Evolutionary conservation across 1,140 invertebrate genomes (phyloP).

Genomic region (Anastrepha ludens): DNA sequence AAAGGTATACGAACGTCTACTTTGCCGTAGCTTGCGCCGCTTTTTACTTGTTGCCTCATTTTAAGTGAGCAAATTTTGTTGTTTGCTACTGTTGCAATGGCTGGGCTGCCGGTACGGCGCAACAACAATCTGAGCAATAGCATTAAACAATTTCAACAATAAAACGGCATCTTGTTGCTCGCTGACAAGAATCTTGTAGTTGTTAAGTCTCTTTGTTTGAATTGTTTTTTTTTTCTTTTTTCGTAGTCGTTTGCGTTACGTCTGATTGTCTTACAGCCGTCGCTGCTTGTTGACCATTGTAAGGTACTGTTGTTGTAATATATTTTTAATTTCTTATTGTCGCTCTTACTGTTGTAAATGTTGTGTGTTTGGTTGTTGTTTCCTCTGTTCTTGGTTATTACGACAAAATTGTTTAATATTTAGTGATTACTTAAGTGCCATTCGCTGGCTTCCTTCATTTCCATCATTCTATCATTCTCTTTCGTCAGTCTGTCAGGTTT

Average conservation of each 20-base stretch:
- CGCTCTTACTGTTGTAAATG: neutral
- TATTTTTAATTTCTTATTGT: neutral
- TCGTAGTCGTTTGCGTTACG: neutral
- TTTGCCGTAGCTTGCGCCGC: neutral
- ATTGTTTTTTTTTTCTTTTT: neutral
- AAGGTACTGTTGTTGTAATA: neutral
- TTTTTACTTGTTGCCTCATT: constrained; percentile 11
- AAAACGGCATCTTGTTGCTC: constrained; percentile 32
- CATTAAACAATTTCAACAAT: constrained; percentile 41
- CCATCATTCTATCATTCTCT: neutral
- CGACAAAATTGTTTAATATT: constrained; percentile 47
- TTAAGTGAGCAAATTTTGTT: constrained; percentile 10
- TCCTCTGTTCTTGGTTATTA: neutral
- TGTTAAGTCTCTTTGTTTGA: constrained; percentile 32
- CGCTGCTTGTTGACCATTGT: neutral
- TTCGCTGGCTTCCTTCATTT: neutral
- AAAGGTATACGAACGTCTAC: neutral
- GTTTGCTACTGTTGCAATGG: neutral
- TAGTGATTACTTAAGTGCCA: constrained; percentile 47
- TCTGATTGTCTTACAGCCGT: neutral
- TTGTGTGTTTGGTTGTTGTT: neutral
- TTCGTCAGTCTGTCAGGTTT: neutral
- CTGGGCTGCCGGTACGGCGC: neutral
- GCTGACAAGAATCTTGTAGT: constrained; percentile 39
- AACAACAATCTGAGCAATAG: constrained; percentile 33